phyloP scores from a whole-genome alignment of 2,797 vertebrate genomes.

The Ataeniobius toweri region DNA sequence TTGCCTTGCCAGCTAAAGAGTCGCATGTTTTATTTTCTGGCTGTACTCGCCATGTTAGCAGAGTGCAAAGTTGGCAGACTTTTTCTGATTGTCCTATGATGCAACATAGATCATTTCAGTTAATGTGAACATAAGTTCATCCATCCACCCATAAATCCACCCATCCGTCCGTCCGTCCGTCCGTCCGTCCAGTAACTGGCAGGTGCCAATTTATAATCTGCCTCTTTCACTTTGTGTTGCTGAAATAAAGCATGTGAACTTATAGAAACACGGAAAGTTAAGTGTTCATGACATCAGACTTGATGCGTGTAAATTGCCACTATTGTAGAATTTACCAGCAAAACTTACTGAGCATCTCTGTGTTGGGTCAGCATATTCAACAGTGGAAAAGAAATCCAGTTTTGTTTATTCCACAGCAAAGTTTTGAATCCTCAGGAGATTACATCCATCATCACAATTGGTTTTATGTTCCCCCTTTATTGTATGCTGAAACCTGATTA shows the following conservation, averaged over 20 bases:
- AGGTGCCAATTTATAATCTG: background rate
- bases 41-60: too few relatives aligned
- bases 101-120: background rate
- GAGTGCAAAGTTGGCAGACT: too few relatives aligned
- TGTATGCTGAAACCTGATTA: slow-evolving; percentile 68
- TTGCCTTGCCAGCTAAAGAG: background rate
- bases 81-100: too few relatives aligned
- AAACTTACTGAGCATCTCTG: background rate
- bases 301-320: background rate
- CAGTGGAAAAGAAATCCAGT: slow-evolving; percentile 25
- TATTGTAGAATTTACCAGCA: background rate
- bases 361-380: background rate
- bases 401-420: slow-evolving; percentile 45
- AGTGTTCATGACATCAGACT: background rate
- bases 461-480: slow-evolving; percentile 63
- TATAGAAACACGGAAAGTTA: background rate
- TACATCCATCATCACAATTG: slow-evolving; percentile 63
- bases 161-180: too few relatives aligned
- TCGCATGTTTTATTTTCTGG: background rate
- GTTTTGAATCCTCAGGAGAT: slow-evolving; percentile 41
- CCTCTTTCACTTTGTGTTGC: background rate
- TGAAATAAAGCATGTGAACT: background rate
- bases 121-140: background rate
- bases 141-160: too few relatives aligned
- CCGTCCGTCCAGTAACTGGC: background rate